Conservation (phyloP, 2,888 invertebrate genomes). For the Caenorhabditis auriculariae region DNA sequence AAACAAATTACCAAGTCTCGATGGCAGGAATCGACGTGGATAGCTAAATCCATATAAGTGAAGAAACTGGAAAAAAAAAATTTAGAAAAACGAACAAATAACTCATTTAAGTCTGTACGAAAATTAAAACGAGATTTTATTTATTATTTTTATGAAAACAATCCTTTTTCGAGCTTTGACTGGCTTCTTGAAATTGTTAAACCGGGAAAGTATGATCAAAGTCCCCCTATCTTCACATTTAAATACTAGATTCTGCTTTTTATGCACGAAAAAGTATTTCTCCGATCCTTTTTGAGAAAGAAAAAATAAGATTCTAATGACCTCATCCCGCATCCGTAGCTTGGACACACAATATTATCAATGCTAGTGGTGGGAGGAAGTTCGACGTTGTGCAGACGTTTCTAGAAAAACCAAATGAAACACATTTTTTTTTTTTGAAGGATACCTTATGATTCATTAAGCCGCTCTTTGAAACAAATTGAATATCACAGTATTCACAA, state of each 20-base stretch:
- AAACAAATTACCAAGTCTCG: conserved; percentile 7
- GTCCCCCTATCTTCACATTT: too few relatives aligned
- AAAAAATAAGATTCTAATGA: too few relatives aligned
- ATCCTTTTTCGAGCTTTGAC: background rate
- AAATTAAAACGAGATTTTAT: background rate
- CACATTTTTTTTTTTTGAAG: too few relatives aligned
- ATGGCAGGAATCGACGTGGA: conserved; percentile 25
- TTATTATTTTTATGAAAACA: background rate
- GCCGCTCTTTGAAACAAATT: conserved; percentile 15
- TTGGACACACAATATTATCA: conserved; percentile 17
- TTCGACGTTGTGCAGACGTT: too few relatives aligned
- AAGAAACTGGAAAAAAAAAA: conserved; percentile 14
- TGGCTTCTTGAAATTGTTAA: background rate
- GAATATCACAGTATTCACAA: conserved; percentile 16
- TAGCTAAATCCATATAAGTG: conserved; percentile 35
- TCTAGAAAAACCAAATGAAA: too few relatives aligned
- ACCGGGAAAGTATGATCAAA: too few relatives aligned
- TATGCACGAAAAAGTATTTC: too few relatives aligned
- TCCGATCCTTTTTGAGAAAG: too few relatives aligned
- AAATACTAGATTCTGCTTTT: too few relatives aligned
- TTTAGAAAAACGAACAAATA: background rate
- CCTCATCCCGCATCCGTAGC: conserved; percentile 14
- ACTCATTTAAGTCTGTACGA: background rate
- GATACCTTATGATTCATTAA: conserved; percentile 10
- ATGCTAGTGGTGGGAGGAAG: too few relatives aligned